Conservation (phyloP, 1,140 invertebrate genomes). For the Lucilia cuprina region DNA sequence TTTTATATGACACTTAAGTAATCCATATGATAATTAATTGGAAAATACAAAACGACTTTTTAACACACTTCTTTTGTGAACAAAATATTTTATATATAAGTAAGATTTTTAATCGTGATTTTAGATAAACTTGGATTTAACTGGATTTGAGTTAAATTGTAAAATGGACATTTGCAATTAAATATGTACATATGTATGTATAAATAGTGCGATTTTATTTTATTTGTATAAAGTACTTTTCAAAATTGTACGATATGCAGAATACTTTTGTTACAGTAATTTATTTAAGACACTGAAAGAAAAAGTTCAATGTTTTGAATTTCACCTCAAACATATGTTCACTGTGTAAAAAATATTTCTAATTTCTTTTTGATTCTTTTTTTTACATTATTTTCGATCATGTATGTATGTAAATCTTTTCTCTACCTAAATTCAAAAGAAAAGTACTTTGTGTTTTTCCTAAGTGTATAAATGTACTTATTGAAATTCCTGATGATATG, state of each 20-base stretch:
- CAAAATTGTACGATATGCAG: background rate
- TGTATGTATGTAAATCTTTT: too few species aligned
- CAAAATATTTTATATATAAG: too few species aligned
- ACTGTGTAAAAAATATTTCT: background rate
- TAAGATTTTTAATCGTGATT: too few species aligned
- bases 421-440: background rate
- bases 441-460: background rate
- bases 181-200: too few species aligned
- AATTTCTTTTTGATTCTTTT: background rate
- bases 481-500: background rate
- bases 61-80: background rate
- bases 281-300: background rate
- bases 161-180: too few species aligned
- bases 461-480: slow-evolving; percentile 13
- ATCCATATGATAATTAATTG: background rate
- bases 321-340: too few species aligned
- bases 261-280: too few species aligned
- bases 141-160: too few species aligned
- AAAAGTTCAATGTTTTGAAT: background rate
- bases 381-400: too few species aligned
- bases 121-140: too few species aligned
- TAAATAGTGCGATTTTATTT: background rate
- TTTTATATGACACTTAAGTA: background rate
- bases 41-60: background rate
- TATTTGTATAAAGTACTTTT: background rate